Base-by-base conservation (phyloP, 2,888 invertebrate species). In the Nomada ruficornis region DNA sequence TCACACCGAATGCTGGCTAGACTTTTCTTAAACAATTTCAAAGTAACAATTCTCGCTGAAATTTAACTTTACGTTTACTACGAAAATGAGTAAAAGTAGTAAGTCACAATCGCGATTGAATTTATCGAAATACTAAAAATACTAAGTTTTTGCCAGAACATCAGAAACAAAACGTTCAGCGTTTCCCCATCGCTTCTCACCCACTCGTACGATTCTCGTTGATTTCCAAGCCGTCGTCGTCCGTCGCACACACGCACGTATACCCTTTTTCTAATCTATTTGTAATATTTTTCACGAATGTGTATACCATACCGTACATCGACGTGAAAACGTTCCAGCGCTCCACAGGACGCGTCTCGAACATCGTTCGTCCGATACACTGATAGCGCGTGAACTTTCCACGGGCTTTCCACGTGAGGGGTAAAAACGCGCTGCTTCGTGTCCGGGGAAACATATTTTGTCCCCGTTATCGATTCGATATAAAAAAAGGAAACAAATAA, bases 231-330 rank as follows among this genome's bases (percentile, higher is more conserved):
- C 50, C 55, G 62, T 60, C 59, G 64, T 70, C 60, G 64, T 73
- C 64, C 63, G 67, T 74, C 63, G 75, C 67, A 78, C 67, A 77
- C 73, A 47, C 65, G 74, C 29, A 52, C 65, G 65, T 73, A 54
- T 74, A 65, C 67, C 78, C 47, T 68, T 78, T 77, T 78, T 64
- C 62, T 69, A 78, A 76, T 69, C 62, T 69, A 62, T 78, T 78
- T 78, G 55, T 69, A 75, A 68, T 55, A 50, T 23, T 26, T 63
- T 36, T 29, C 20, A 47, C 42, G 71, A 68, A 52, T 59, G 57
- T 59, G 36, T 63, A n/a, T 5, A 5, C 54, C n/a, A n/a, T 20
- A 20, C n/a, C 54, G 54, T 20, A 2, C 44, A 44, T 62, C 62
- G 23, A 36, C 23, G 18, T 47, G 50, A 23, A 42, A 64, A 26